phyloP scores from a whole-genome alignment of 2,888 invertebrate genomes.

The Anagyrus pseudococci region DNA sequence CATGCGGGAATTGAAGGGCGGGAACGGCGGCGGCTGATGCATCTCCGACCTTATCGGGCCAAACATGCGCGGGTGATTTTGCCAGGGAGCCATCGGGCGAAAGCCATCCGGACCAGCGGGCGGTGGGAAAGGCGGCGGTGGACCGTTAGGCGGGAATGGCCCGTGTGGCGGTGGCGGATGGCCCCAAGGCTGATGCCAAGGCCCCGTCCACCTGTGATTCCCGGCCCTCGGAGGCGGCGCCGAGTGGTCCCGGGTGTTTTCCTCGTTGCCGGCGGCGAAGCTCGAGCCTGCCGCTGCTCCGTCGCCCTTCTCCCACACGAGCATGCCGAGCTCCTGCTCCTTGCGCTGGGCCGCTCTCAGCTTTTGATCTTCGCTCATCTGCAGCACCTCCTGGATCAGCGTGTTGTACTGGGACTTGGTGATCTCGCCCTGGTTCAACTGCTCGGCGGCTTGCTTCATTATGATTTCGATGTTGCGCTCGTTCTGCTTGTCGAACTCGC shows the following conservation, averaged over 20 bases:
- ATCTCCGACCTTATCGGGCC: background rate
- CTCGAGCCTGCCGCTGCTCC: background rate
- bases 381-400: constrained; percentile 78
- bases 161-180: constrained; percentile 50
- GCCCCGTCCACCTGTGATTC: constrained; percentile 44
- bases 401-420: constrained; percentile 78
- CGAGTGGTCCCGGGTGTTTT: constrained; percentile 19
- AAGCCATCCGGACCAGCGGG: constrained; percentile 51
- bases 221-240: background rate
- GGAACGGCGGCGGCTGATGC: constrained; percentile 56
- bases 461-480: constrained; percentile 78
- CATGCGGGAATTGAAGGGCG: constrained; percentile 41
- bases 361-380: constrained; percentile 79
- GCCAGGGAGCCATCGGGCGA: constrained; percentile 56
- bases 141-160: constrained; percentile 56
- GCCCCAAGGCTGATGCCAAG: constrained; percentile 55
- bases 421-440: constrained; percentile 76
- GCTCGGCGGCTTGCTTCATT: constrained; percentile 82
- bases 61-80: constrained; percentile 52
- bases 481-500: constrained; percentile 63
- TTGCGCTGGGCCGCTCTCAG: constrained; percentile 66
- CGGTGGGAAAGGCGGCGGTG: constrained; percentile 48
- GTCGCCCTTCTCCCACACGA: constrained; percentile 29
- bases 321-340: constrained; percentile 58
- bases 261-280: constrained; percentile 17